Conservation (phyloP, 1,140 invertebrate genomes). For the Drosophila equinoxialis region DNA sequence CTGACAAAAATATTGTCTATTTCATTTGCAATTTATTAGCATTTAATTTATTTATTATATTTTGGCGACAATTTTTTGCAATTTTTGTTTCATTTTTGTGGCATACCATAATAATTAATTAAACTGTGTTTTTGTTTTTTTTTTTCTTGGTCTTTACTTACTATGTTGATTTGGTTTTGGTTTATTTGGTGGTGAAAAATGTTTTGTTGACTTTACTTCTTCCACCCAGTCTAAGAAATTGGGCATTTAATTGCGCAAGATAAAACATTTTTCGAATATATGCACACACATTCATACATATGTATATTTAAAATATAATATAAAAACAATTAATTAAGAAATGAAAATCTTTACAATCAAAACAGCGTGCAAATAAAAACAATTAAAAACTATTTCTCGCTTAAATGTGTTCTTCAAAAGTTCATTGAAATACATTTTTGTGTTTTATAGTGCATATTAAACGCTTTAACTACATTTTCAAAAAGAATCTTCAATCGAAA, state of each 20-base stretch:
- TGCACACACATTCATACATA: no score
- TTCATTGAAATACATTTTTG: neutral
- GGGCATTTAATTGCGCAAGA: neutral
- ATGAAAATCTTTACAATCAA: neutral
- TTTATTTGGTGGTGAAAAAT: neutral
- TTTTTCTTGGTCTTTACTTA: neutral
- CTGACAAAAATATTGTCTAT: constrained; percentile 31
- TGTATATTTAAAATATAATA: neutral
- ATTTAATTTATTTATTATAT: constrained; percentile 66
- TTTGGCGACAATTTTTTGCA: constrained; percentile 10
- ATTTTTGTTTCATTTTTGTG: neutral
- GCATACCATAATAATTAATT: constrained; percentile 36
- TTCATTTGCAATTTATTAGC: constrained; percentile 65
- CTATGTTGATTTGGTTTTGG: neutral
- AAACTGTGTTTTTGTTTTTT: constrained; percentile 16
- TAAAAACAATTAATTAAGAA: constrained; percentile 4
- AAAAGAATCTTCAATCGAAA: neutral
- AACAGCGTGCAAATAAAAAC: neutral
- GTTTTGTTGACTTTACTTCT: neutral
- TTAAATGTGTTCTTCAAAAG: neutral
- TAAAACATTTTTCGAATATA: neutral
- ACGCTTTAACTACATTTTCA: neutral
- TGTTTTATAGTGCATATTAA: constrained; percentile 5
- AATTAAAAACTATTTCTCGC: neutral
- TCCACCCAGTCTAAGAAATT: neutral